These are phyloP conservation scores for Thecocarcelia acutangulata DNA, from an alignment of 2,888 invertebrate genomes.

Conservation along the genomic window DNA sequence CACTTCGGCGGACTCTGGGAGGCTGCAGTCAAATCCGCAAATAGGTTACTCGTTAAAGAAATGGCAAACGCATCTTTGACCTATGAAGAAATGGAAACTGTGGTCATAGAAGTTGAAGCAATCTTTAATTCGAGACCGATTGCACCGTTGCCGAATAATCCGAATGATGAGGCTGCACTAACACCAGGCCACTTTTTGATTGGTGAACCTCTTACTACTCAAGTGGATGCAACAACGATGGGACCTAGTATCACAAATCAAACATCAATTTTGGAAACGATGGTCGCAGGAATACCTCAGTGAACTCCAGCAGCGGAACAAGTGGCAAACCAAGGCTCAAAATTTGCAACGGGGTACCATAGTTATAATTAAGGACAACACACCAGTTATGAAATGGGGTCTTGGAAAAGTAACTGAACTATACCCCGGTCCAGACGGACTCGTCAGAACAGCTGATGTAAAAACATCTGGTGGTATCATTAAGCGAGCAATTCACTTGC, in stretches of 20 bases:
- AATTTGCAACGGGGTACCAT: too few species aligned
- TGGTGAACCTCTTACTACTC: neutral
- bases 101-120: neutral
- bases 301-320: neutral
- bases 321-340: neutral
- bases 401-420: neutral
- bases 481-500: constrained; percentile 2
- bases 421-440: neutral
- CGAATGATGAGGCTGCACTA: neutral
- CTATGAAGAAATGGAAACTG: neutral
- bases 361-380: too few species aligned
- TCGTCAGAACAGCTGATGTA: neutral
- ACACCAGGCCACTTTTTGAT: neutral
- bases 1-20: too few species aligned
- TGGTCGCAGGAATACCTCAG: neutral
- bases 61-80: neutral
- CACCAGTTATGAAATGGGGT: neutral
- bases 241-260: too few species aligned
- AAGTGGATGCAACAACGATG: neutral
- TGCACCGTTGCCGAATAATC: neutral
- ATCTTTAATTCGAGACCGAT: neutral
- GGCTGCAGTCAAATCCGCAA: neutral
- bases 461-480: neutral
- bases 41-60: neutral
- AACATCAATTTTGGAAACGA: too few species aligned